Evolutionary conservation across 2,113 vertebrate species (phyloP).

Genomic region (Grantiella picta): DNA sequence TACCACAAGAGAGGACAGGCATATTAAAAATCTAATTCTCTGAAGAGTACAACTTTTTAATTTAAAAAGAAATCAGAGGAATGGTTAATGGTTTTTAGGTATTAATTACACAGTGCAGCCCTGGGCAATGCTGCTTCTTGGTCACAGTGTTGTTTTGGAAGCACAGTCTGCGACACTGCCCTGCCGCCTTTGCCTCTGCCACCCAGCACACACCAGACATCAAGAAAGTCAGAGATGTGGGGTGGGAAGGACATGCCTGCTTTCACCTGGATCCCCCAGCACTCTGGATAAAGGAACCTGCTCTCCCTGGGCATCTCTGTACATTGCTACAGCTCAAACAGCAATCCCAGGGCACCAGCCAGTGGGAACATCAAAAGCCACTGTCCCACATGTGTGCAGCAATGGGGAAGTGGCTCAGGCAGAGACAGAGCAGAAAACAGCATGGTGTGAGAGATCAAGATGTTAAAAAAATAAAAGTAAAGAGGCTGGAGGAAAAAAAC

Average conservation of each 20-base stretch:
- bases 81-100: background rate
- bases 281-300: background rate
- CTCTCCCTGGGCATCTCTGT: background rate
- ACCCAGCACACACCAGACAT: background rate
- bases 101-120: background rate
- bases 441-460: background rate
- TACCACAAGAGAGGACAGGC: background rate
- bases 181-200: background rate
- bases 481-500: background rate
- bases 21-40: background rate
- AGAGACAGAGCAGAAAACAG: background rate
- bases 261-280: background rate
- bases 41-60: background rate
- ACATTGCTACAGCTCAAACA: background rate
- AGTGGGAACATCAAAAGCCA: background rate
- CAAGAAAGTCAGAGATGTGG: fast-evolving
- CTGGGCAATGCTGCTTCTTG: background rate
- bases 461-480: background rate
- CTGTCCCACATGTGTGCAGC: fast-evolving
- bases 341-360: fast-evolving
- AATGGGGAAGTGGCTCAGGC: background rate
- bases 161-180: fast-evolving
- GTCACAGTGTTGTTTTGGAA: background rate
- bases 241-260: background rate
- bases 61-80: background rate